Conservation (phyloP, 2,113 vertebrate genomes). For the Boulengeromyrus knoepffleri region DNA sequence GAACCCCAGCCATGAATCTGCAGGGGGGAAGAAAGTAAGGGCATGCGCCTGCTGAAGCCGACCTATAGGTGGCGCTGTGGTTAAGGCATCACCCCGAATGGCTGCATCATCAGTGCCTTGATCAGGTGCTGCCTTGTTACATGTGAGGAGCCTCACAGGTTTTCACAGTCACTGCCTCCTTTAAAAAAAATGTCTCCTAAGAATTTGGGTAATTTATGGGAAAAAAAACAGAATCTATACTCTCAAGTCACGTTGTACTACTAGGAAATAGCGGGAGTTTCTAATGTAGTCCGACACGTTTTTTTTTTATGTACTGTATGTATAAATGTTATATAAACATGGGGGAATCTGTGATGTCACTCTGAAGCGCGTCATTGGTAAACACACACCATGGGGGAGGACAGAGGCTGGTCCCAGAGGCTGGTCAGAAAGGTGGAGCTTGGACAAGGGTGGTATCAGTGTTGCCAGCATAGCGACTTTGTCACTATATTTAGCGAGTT, state of each 20-base stretch:
- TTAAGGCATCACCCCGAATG: not conserved
- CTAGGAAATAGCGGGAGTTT: not conserved
- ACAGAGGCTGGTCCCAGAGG: not conserved
- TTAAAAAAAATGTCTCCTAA: not conserved
- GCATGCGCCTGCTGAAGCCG: not conserved
- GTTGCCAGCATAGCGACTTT: too few species aligned
- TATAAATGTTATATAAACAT: not conserved
- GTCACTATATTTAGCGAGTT: too few species aligned
- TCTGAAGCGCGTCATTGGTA: not conserved
- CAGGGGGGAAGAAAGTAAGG: not conserved
- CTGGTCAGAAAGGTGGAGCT: not conserved
- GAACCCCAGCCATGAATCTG: not conserved
- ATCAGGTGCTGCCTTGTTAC: not conserved
- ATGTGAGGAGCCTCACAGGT: not conserved
- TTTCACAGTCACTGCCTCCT: not conserved
- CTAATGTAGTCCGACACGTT: not conserved
- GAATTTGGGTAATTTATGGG: not conserved
- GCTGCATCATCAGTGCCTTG: not conserved
- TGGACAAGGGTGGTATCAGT: not conserved
- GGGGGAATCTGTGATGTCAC: not conserved
- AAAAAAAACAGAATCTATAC: not conserved
- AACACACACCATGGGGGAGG: not conserved
- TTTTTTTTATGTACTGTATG: not conserved
- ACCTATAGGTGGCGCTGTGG: not conserved
- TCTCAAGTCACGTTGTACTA: not conserved